Evolutionary conservation across 1,140 invertebrate genomes (phyloP).

Genomic region (Gonatopus flavifemur): DNA sequence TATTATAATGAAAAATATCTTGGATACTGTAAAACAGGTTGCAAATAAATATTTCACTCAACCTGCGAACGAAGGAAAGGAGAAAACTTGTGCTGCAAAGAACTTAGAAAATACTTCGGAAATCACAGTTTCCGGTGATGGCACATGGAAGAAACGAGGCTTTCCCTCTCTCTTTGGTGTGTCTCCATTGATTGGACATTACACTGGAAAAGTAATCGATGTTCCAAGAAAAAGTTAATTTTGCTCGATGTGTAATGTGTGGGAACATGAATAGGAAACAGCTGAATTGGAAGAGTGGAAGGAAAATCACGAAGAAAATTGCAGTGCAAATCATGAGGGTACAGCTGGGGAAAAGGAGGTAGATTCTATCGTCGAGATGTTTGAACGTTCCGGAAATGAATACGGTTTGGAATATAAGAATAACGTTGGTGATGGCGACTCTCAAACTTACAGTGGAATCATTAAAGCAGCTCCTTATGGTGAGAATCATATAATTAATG

Average conservation of each 20-base stretch:
- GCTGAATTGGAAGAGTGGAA: slow-evolving; percentile 6
- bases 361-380: slow-evolving; percentile 13
- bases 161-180: slow-evolving; percentile 10
- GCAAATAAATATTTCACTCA: slow-evolving; percentile 10
- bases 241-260: slow-evolving; percentile 7
- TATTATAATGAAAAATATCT: slow-evolving; percentile 12
- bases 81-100: slow-evolving; percentile 6
- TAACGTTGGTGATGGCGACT: too few relatives aligned
- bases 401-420: slow-evolving; percentile 5
- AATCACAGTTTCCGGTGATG: slow-evolving; percentile 12
- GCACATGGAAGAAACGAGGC: too few relatives aligned
- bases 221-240: slow-evolving; percentile 17
- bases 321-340: slow-evolving; percentile 7
- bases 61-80: slow-evolving; percentile 8
- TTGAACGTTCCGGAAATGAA: slow-evolving; percentile 5
- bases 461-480: slow-evolving; percentile 5
- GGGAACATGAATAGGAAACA: slow-evolving; percentile 1
- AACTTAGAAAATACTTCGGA: slow-evolving; percentile 5
- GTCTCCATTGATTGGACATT: slow-evolving; percentile 15
- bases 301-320: slow-evolving; percentile 3
- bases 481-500: not conserved
- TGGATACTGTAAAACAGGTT: slow-evolving; percentile 3
- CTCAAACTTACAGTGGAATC: slow-evolving; percentile 5
- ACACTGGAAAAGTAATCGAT: slow-evolving; percentile 29
- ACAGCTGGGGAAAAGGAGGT: slow-evolving; percentile 16